These are phyloP conservation scores for Drosophila greeni DNA, from an alignment of 2,888 invertebrate genomes.

Conservation along the genomic window DNA sequence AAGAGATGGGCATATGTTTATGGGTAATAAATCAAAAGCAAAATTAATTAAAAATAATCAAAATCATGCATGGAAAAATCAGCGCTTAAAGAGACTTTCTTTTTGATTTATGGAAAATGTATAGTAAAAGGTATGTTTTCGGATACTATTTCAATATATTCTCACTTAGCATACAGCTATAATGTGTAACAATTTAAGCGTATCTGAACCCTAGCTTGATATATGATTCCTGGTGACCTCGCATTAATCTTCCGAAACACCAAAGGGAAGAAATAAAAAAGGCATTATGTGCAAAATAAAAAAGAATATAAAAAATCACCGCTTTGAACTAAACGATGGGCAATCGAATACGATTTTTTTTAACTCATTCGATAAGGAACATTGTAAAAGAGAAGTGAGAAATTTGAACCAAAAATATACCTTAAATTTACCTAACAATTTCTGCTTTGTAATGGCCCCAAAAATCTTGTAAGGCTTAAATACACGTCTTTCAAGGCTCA, in stretches of 20 bases:
- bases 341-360: background rate
- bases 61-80: slow-evolving; percentile 11
- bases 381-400: background rate
- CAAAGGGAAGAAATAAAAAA: background rate
- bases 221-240: slow-evolving; percentile 3
- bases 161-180: background rate
- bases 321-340: background rate
- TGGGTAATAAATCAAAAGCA: slow-evolving; percentile 25
- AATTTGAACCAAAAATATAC: background rate
- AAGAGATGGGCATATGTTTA: slow-evolving; percentile 8
- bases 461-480: background rate
- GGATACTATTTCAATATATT: background rate
- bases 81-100: background rate
- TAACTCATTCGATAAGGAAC: background rate
- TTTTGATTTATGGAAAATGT: slow-evolving; percentile 17
- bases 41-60: slow-evolving; percentile 16
- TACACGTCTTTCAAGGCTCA: slow-evolving; percentile 29
- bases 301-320: background rate
- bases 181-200: slow-evolving; percentile 8
- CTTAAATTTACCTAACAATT: background rate
- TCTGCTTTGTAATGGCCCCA: slow-evolving; percentile 7
- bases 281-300: slow-evolving; percentile 4
- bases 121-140: background rate
- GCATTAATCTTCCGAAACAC: slow-evolving; percentile 6
- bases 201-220: slow-evolving; percentile 1